Percentiles rank a stretch among this genome's conserved stretches.
Evolutionary conservation across 2,888 invertebrate species (phyloP).

Genomic region (Agonum fuliginosum): DNA sequence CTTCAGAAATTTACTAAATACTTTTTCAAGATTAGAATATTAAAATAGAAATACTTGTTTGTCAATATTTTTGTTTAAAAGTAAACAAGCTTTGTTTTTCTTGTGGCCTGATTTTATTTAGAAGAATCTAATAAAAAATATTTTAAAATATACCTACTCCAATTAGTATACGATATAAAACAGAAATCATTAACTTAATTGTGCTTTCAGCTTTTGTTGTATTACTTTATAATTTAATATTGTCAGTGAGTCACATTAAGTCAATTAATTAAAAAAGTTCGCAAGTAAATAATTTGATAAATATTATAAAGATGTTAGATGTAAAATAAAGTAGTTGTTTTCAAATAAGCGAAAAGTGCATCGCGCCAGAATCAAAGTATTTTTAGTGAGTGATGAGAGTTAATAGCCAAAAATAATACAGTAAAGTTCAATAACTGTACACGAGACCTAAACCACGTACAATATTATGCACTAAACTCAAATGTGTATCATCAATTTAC

Average conservation of each 20-base stretch:
- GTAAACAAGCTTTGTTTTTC: conserved; percentile 22
- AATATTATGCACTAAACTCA: no score
- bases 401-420: conserved; percentile 23
- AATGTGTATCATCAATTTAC: not conserved
- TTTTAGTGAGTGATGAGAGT: conserved; percentile 42
- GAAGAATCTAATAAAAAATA: no score
- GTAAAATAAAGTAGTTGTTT: conserved; percentile 3
- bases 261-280: no score
- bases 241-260: no score
- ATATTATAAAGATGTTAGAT: not conserved
- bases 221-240: no score
- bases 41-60: conserved; percentile 21
- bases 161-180: no score
- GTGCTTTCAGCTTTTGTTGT: no score
- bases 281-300: no score
- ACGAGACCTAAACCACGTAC: conserved; percentile 18
- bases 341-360: conserved; percentile 23
- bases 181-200: no score
- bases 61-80: not conserved
- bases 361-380: conserved; percentile 36
- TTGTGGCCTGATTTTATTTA: not conserved
- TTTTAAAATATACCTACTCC: no score
- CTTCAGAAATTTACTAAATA: no score
- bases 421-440: conserved; percentile 41
- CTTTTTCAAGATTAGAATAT: not conserved